A percentile compares a stretch with the other conserved stretches of the same genome.
Conservation (phyloP, 2,888 invertebrate genomes). For the Mayetiola destructor region DNA sequence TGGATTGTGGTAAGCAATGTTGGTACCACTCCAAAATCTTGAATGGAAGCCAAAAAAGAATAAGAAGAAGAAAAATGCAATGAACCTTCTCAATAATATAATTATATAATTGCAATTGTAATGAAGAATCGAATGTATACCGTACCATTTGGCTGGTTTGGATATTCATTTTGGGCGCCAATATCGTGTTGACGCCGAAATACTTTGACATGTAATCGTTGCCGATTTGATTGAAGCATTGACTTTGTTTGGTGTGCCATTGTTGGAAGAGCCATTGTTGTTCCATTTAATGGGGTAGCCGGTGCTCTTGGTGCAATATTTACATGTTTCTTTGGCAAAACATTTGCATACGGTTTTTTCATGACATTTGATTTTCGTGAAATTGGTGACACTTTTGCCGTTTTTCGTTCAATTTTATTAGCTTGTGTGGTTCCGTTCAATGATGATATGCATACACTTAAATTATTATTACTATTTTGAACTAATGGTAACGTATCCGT, state of each 20-base stretch:
- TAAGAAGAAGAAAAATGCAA: no score
- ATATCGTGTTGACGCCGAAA: not conserved
- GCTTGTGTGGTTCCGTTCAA: conserved; percentile 27
- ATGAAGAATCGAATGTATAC: no score
- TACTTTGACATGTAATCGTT: conserved; percentile 20
- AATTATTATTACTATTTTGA: not conserved
- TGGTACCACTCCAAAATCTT: conserved; percentile 22
- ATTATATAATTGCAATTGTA: no score
- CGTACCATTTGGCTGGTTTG: no score
- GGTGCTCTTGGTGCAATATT: conserved; percentile 33
- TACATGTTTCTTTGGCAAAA: conserved; percentile 32
- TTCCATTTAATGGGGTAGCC: conserved; percentile 13
- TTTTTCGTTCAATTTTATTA: conserved; percentile 34
- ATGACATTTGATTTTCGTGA: conserved; percentile 29
- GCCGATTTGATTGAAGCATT: conserved; percentile 28
- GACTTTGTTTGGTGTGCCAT: conserved; percentile 12
- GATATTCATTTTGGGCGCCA: not conserved
- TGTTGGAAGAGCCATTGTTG: not conserved
- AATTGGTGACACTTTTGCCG: conserved; percentile 34
- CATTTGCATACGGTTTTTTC: conserved; percentile 3
- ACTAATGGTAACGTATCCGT: not conserved
- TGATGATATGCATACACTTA: not conserved
- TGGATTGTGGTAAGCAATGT: conserved; percentile 43
- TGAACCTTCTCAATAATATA: no score
- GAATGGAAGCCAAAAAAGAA: no score